Evolutionary conservation across 2,888 invertebrate species (phyloP).

Genomic region (Drosophila lacicola): DNA sequence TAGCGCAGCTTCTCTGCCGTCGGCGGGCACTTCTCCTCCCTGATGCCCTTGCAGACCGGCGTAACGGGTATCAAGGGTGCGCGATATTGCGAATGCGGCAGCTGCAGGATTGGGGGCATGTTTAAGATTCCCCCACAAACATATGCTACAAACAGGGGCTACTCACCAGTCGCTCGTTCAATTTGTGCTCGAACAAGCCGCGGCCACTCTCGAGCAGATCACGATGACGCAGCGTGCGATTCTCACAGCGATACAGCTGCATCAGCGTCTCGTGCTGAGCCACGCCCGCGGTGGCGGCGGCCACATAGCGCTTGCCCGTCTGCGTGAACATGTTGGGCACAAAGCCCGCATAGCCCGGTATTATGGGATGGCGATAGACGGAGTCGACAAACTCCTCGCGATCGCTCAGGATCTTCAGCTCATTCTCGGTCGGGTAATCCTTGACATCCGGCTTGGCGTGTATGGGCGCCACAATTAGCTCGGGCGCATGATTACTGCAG

Average conservation of each 20-base stretch:
- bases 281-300: slow-evolving; percentile 90
- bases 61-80: slow-evolving; percentile 89
- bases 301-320: slow-evolving; percentile 90
- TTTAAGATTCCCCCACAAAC: neutral
- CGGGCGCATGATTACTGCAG: slow-evolving; percentile 89
- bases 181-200: slow-evolving; percentile 75
- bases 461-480: slow-evolving; percentile 83
- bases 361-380: slow-evolving; percentile 90
- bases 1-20: slow-evolving; percentile 83
- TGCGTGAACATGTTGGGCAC: slow-evolving; percentile 88
- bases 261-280: slow-evolving; percentile 90
- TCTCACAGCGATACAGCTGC: slow-evolving; percentile 87
- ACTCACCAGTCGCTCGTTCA: slow-evolving; percentile 79
- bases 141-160: neutral
- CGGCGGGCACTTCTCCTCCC: slow-evolving; percentile 87
- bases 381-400: slow-evolving; percentile 89
- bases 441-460: slow-evolving; percentile 83
- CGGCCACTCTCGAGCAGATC: slow-evolving; percentile 75
- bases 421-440: slow-evolving; percentile 88
- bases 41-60: slow-evolving; percentile 89
- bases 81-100: slow-evolving; percentile 89
- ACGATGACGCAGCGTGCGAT: slow-evolving; percentile 72
- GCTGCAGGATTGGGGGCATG: slow-evolving; percentile 84
- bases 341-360: slow-evolving; percentile 90
- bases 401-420: slow-evolving; percentile 89